Conservation (phyloP, 2,888 invertebrate species). For the Celastrina argiolus region DNA sequence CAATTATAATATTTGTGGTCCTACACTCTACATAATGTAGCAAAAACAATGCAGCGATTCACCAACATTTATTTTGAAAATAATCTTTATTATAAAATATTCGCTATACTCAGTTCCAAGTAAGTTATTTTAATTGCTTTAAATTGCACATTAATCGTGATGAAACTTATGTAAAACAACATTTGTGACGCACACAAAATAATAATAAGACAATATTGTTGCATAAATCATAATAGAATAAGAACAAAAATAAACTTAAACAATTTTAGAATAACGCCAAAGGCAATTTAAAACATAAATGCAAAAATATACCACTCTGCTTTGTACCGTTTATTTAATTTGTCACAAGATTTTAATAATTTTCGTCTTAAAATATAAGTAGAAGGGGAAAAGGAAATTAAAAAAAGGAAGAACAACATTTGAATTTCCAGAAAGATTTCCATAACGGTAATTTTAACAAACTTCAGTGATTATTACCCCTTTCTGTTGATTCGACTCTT, state of each 20-base stretch:
- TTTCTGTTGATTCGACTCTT: not conserved
- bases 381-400: not conserved
- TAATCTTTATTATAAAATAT: not conserved
- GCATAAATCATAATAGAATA: too few relatives aligned
- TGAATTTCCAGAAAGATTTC: not conserved
- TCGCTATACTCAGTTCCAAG: not conserved
- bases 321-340: too few relatives aligned
- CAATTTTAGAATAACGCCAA: too few relatives aligned
- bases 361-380: not conserved
- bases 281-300: too few relatives aligned
- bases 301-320: too few relatives aligned
- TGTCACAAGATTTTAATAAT: not conserved
- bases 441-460: not conserved
- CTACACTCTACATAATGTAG: not conserved
- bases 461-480: not conserved
- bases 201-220: too few relatives aligned
- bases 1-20: not conserved
- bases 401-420: not conserved
- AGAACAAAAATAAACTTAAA: too few relatives aligned
- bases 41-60: not conserved
- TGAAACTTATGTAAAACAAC: not conserved
- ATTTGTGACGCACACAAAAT: not conserved
- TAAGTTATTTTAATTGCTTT: not conserved
- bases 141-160: not conserved
- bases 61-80: not conserved